A percentile compares a stretch with the other conserved stretches of the same genome.
phyloP scores from a whole-genome alignment of 2,888 invertebrate genomes.

The Macropis europaea region DNA sequence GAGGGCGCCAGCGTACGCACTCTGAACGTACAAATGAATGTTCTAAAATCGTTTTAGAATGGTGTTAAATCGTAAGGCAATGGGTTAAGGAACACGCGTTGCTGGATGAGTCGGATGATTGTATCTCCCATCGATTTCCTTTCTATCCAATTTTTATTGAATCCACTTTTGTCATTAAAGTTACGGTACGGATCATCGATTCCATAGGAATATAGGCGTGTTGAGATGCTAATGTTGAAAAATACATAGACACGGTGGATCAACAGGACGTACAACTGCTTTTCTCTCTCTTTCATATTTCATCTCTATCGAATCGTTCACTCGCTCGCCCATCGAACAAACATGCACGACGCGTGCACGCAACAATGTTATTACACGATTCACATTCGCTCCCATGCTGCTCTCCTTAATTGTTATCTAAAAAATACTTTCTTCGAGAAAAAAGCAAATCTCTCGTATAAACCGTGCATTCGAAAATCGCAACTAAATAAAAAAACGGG shows the following conservation, averaged over 20 bases:
- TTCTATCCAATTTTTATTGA: not conserved
- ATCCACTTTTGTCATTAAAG: slow-evolving; percentile 18
- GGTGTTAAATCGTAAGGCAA: no score
- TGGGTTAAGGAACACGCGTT: no score
- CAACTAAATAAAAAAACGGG: not conserved
- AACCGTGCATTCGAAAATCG: no score
- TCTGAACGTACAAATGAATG: no score
- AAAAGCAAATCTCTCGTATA: not conserved
- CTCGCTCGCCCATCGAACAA: not conserved
- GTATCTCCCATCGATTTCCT: not conserved
- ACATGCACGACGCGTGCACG: no score
- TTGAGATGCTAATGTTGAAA: slow-evolving; percentile 10
- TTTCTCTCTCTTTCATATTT: not conserved
- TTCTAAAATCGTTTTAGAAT: no score
- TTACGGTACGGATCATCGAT: slow-evolving; percentile 18
- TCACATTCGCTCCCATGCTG: not conserved
- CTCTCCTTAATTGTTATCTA: not conserved
- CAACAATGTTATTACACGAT: no score
- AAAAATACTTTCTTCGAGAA: slow-evolving; percentile 21
- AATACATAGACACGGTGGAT: slow-evolving; percentile 21
- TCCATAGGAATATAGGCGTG: slow-evolving; percentile 15
- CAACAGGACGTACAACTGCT: slow-evolving; percentile 14
- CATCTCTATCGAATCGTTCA: not conserved
- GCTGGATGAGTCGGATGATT: not conserved
- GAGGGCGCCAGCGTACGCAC: no score